These are phyloP conservation scores for Alcis repandata DNA, from an alignment of 2,888 invertebrate genomes.

Conservation along the genomic window DNA sequence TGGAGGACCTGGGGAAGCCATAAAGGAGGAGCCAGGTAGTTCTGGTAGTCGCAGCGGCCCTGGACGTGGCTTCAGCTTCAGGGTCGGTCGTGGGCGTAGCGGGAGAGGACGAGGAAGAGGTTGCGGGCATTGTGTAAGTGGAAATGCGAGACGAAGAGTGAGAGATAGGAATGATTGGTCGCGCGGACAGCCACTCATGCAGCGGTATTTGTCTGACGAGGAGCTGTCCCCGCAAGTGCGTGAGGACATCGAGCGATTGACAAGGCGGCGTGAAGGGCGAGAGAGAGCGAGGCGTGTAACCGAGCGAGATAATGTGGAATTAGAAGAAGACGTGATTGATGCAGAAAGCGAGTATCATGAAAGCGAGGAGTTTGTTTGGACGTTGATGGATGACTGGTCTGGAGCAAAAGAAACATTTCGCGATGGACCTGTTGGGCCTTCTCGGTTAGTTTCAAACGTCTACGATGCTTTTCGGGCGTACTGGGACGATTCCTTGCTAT, in stretches of 20 bases:
- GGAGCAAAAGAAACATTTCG: no score
- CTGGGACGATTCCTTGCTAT: no score
- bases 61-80: neutral
- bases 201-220: neutral
- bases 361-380: no score
- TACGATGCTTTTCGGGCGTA: no score
- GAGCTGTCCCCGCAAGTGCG: no score
- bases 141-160: neutral
- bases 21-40: no score
- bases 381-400: no score
- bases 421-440: neutral
- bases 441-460: neutral
- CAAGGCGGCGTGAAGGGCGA: neutral
- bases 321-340: no score
- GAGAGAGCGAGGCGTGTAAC: neutral
- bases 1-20: no score
- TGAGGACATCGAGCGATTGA: neutral
- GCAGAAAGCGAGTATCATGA: no score
- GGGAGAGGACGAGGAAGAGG: neutral
- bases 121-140: neutral
- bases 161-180: neutral
- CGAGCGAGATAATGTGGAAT: neutral
- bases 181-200: neutral
- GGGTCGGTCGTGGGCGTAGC: neutral
- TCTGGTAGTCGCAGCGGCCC: no score